These are phyloP conservation scores for Dipodomys ordii DNA, from an alignment of 2,113 vertebrate species.

Conservation along the genomic window DNA sequence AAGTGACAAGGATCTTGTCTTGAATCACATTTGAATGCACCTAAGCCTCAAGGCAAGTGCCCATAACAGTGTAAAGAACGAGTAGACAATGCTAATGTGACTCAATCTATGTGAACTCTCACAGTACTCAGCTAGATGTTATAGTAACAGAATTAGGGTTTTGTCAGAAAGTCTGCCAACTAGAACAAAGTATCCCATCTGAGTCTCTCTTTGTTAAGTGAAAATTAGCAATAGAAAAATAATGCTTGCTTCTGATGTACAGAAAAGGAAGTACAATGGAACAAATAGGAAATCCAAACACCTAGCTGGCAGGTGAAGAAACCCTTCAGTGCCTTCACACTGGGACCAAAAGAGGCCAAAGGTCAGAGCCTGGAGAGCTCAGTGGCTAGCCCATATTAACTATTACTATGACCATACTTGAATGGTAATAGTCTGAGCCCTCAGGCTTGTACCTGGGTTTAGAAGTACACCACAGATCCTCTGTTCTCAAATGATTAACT, in stretches of 20 bases:
- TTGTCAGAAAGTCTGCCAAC: not conserved
- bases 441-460: not conserved
- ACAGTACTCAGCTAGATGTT: not conserved
- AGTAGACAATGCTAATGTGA: not conserved
- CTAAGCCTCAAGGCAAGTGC: no score
- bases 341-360: not conserved
- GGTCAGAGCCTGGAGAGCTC: not conserved
- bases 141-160: slow-evolving; percentile 18
- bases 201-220: not conserved
- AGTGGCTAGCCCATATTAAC: no score
- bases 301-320: not conserved
- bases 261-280: slow-evolving; percentile 17
- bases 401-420: no score
- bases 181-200: not conserved
- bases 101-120: not conserved
- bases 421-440: not conserved
- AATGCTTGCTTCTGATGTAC: not conserved
- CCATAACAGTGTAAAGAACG: no score
- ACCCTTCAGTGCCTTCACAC: not conserved
- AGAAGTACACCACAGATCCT: not conserved
- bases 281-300: not conserved
- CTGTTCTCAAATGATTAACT: not conserved
- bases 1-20: not conserved
- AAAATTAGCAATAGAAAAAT: slow-evolving; percentile 30
- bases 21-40: not conserved